These are phyloP conservation scores for Rhadinocentrus ornatus DNA, from an alignment of 2,797 vertebrate genomes.

Conservation along the genomic window DNA sequence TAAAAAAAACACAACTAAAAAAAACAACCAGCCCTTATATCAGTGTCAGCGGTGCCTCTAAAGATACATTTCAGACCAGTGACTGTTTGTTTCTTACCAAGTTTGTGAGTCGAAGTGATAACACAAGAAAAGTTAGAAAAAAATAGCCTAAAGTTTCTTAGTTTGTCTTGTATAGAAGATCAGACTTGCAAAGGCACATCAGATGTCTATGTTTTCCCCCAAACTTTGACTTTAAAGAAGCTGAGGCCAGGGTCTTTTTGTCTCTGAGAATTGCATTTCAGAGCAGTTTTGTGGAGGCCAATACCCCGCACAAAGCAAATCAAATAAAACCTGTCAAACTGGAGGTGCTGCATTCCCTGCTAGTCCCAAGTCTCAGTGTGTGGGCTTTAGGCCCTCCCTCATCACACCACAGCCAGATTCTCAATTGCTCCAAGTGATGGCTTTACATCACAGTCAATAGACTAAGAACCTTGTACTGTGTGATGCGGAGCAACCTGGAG, in stretches of 20 bases:
- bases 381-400: slow-evolving; percentile 20
- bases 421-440: slow-evolving; percentile 40
- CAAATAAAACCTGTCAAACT: slow-evolving; percentile 61
- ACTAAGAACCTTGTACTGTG: slow-evolving; percentile 18
- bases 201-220: slow-evolving; percentile 39
- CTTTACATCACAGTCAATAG: slow-evolving; percentile 50
- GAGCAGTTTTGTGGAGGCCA: slow-evolving; percentile 46
- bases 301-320: slow-evolving; percentile 45
- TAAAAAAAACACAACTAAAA: not conserved
- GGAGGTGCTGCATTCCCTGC: slow-evolving; percentile 53
- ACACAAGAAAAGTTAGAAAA: slow-evolving; percentile 11
- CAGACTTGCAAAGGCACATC: slow-evolving; percentile 42
- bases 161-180: slow-evolving; percentile 19
- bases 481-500: slow-evolving; percentile 21
- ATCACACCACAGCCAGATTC: slow-evolving; percentile 30
- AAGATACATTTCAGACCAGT: slow-evolving; percentile 8
- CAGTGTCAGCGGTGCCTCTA: not conserved
- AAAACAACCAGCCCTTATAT: not conserved
- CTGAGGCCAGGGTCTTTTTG: not conserved
- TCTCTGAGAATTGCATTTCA: slow-evolving; percentile 46
- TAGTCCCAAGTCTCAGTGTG: slow-evolving; percentile 33
- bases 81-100: slow-evolving; percentile 1
- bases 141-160: slow-evolving; percentile 26
- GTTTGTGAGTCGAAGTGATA: slow-evolving; percentile 19
- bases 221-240: slow-evolving; percentile 45